Percentiles rank a stretch among this genome's conserved stretches.
Evolutionary conservation across 37 sponge, comb jelly and placozoan genomes (phyloP).

Genomic region (Halisarca cf. caerulea): DNA sequence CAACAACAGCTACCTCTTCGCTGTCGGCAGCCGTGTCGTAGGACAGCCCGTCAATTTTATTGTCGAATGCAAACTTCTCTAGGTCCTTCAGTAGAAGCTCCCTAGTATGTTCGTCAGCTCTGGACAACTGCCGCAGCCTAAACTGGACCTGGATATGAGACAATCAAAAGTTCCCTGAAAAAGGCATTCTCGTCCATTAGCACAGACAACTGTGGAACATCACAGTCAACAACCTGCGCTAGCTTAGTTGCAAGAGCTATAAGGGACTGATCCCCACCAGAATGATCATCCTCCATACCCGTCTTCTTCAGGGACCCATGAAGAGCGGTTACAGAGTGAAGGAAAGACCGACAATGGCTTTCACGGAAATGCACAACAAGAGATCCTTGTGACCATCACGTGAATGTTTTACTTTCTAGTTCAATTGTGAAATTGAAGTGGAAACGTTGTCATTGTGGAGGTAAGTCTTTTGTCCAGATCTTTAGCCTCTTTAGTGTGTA

Average conservation of each 20-base stretch:
- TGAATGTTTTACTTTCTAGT: background rate
- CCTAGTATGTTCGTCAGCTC: background rate
- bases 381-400: no score
- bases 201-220: no score
- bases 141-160: conserved; percentile 13
- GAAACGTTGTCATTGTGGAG: background rate
- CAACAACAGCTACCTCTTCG: background rate
- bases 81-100: conserved; percentile 16
- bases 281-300: background rate
- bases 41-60: background rate
- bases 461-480: no score
- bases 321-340: background rate
- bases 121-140: conserved; percentile 1
- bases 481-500: no score
- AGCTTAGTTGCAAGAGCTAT: conserved; percentile 16
- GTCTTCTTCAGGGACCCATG: background rate
- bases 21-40: conserved; percentile 10
- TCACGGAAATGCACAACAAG: no score
- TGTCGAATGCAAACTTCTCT: background rate
- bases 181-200: no score
- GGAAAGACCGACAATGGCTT: no score
- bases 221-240: background rate
- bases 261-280: background rate
- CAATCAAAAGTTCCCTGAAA: background rate
- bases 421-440: background rate